These are phyloP conservation scores for Condylura cristata DNA, from an alignment of 2,113 vertebrate genomes.

Conservation along the genomic window DNA sequence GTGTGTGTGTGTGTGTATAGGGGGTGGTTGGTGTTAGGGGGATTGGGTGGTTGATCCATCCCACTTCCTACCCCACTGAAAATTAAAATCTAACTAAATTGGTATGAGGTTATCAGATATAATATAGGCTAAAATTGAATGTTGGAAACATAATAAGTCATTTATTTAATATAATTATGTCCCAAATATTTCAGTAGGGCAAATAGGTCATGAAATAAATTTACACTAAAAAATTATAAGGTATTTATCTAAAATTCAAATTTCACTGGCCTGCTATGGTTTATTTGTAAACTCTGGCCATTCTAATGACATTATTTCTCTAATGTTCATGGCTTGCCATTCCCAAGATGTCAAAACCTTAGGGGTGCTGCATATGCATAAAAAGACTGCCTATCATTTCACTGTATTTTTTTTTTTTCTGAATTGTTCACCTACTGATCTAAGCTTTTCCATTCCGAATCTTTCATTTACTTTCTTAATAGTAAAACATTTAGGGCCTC, in stretches of 20 bases:
- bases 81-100: neutral
- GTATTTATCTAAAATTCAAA: slow-evolving; percentile 40
- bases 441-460: neutral
- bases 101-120: neutral
- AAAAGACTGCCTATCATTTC: neutral
- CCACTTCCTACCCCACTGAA: neutral
- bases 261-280: neutral
- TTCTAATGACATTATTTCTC: neutral
- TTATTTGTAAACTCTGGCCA: neutral
- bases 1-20: neutral
- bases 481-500: slow-evolving; percentile 31
- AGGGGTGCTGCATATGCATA: neutral
- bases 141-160: neutral
- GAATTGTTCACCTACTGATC: neutral
- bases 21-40: too few relatives aligned
- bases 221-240: neutral
- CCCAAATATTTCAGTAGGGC: slow-evolving; percentile 21
- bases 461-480: slow-evolving; percentile 23
- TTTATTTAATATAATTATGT: slow-evolving; percentile 7
- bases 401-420: neutral
- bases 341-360: neutral
- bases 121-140: neutral
- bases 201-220: neutral
- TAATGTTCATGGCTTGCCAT: neutral
- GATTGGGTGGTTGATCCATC: neutral